A percentile compares a stretch with the other conserved stretches of the same genome.
Conservation (phyloP, 2,113 vertebrate genomes). For the Melanocharis versteri region DNA sequence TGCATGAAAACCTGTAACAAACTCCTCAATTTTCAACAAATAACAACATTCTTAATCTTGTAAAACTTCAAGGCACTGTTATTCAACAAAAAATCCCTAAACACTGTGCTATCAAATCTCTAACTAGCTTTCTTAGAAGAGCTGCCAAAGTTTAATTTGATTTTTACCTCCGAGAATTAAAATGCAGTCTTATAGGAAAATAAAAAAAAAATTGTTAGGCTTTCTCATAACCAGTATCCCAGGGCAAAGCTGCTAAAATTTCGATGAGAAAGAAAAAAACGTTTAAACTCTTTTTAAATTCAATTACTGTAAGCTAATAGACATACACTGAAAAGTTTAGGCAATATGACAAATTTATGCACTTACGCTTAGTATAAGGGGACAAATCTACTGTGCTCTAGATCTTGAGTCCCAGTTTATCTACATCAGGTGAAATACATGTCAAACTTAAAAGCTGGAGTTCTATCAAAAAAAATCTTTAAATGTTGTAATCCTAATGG, state of each 20-base stretch:
- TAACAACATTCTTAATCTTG: not conserved
- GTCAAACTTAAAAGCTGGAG: not conserved
- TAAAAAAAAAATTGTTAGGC: not conserved
- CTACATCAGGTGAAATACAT: not conserved
- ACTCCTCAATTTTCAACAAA: not conserved
- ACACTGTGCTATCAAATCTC: not conserved
- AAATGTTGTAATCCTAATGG: not conserved
- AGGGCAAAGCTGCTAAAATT: not conserved
- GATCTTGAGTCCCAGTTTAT: not conserved
- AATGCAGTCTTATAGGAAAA: not conserved
- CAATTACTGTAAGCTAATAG: not conserved
- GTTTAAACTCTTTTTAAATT: not conserved
- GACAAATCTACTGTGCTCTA: not conserved
- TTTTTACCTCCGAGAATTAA: slow-evolving; percentile 26
- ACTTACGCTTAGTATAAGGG: not conserved
- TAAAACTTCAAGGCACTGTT: not conserved
- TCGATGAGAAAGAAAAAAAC: not conserved
- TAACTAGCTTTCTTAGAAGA: not conserved
- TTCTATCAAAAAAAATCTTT: not conserved
- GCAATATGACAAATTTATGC: not conserved
- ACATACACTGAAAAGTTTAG: not conserved
- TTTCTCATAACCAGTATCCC: not conserved
- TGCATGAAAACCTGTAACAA: not conserved
- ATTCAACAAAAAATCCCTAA: not conserved
- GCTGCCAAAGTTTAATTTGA: not conserved